Conservation (phyloP, 2,797 vertebrate species). For the Meda fulgida region DNA sequence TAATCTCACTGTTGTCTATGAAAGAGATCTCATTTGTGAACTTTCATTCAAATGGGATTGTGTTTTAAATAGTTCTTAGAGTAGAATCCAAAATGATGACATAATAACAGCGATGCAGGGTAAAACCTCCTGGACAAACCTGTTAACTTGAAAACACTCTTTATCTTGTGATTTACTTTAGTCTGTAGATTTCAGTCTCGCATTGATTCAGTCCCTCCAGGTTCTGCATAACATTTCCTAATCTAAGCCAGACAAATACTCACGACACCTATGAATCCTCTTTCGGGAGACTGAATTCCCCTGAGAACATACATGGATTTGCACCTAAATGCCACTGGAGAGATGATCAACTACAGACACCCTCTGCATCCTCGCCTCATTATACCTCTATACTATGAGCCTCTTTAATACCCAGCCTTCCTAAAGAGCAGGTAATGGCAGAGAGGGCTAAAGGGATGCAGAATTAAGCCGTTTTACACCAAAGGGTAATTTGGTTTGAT, state of each 20-base stretch:
- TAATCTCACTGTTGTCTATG: neutral
- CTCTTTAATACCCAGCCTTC: slow-evolving; percentile 95
- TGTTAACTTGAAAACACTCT: neutral
- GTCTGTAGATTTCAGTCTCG: slow-evolving; percentile 36
- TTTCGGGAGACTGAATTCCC: slow-evolving; percentile 42
- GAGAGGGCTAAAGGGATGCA: slow-evolving; percentile 92
- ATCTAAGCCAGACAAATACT: slow-evolving; percentile 50
- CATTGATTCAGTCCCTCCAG: slow-evolving; percentile 28
- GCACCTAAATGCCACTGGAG: slow-evolving; percentile 75
- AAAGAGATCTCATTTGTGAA: neutral
- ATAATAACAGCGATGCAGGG: neutral
- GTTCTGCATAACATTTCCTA: slow-evolving; percentile 44
- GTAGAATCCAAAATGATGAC: neutral
- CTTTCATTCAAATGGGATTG: neutral
- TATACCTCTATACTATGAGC: slow-evolving; percentile 89
- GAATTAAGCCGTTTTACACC: slow-evolving; percentile 99
- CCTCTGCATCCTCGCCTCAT: slow-evolving; percentile 89
- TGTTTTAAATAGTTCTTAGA: neutral
- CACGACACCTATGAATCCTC: slow-evolving; percentile 47
- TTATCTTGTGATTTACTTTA: neutral
- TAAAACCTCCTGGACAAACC: neutral
- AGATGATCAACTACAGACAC: slow-evolving; percentile 84
- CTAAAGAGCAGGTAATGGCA: slow-evolving; percentile 99
- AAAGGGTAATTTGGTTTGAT: slow-evolving; percentile 99
- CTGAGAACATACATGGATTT: slow-evolving; percentile 74